Conservation (phyloP, 1,140 invertebrate species). For the Nomia melanderi region DNA sequence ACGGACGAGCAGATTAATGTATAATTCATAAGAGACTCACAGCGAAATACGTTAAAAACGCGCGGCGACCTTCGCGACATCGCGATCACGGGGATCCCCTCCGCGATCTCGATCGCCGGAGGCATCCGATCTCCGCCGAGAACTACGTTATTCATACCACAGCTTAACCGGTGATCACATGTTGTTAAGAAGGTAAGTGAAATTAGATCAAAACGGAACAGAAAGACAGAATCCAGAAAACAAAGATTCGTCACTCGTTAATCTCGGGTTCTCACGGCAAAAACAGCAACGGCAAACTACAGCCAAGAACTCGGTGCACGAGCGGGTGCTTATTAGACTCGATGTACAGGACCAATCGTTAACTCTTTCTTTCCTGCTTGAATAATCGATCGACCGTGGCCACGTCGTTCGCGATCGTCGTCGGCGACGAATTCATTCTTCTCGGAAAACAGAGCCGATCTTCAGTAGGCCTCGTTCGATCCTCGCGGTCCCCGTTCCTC, state of each 20-base stretch:
- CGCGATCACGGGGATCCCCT: slow-evolving; percentile 43
- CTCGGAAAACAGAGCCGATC: too few relatives aligned
- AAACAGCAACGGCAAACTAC: slow-evolving; percentile 60
- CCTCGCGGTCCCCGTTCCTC: too few relatives aligned
- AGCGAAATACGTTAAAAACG: too few relatives aligned
- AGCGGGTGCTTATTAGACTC: slow-evolving; percentile 47
- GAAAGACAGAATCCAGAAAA: slow-evolving; percentile 1
- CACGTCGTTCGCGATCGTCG: too few relatives aligned
- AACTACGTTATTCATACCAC: slow-evolving; percentile 56
- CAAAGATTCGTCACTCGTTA: slow-evolving; percentile 48
- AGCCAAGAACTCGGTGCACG: slow-evolving; percentile 55
- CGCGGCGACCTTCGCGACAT: slow-evolving; percentile 34
- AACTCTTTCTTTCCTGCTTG: too few relatives aligned
- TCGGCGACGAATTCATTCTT: too few relatives aligned
- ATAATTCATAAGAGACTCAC: too few relatives aligned
- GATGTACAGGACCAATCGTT: slow-evolving; percentile 3
- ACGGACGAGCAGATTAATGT: too few relatives aligned
- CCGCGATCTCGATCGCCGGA: slow-evolving; percentile 25
- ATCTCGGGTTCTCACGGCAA: slow-evolving; percentile 52
- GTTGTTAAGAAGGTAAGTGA: slow-evolving; percentile 38
- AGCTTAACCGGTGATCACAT: slow-evolving; percentile 51
- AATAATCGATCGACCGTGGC: too few relatives aligned
- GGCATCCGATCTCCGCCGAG: slow-evolving; percentile 39
- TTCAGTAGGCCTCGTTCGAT: too few relatives aligned
- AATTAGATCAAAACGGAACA: not conserved